Evolutionary conservation across 1,140 invertebrate species (phyloP).

Genomic region (Hyposmocoma kahamanoa): DNA sequence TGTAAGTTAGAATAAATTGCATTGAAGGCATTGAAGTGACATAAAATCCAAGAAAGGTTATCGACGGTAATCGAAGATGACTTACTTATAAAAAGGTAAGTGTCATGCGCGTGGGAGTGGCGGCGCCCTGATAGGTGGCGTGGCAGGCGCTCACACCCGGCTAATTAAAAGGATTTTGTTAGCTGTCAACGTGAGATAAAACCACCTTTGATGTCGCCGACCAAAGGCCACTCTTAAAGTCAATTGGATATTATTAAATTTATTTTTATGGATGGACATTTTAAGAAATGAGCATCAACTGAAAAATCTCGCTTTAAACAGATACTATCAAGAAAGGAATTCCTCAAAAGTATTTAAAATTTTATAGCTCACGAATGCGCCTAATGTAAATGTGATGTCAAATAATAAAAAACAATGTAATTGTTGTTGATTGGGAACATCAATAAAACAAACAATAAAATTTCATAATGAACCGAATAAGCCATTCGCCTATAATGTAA

Average conservation of each 20-base stretch:
- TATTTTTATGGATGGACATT: not conserved
- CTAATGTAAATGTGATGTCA: no score
- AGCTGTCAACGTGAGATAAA: constrained; percentile 62
- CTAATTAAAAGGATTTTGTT: constrained; percentile 69
- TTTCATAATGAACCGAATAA: no score
- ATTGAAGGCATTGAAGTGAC: constrained; percentile 12
- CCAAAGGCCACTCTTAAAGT: not conserved
- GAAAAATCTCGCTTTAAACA: not conserved
- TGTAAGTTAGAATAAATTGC: no score
- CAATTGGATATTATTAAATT: constrained; percentile 2
- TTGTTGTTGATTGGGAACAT: no score
- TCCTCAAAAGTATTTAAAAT: constrained; percentile 1
- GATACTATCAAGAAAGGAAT: not conserved
- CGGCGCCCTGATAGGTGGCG: constrained; percentile 18
- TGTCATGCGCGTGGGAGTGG: constrained; percentile 33
- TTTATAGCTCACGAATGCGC: not conserved
- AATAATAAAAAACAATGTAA: no score
- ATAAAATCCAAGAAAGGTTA: constrained; percentile 23
- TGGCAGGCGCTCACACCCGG: constrained; percentile 19
- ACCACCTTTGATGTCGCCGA: constrained; percentile 42
- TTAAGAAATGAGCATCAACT: not conserved
- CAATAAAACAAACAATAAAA: no score
- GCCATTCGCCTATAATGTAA: no score
- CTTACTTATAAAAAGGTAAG: not conserved
- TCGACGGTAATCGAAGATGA: not conserved